A percentile compares a stretch with the other conserved stretches of the same genome.
These are phyloP conservation scores for Melanargia galathea DNA, from an alignment of 2,888 invertebrate genomes.

Conservation along the genomic window DNA sequence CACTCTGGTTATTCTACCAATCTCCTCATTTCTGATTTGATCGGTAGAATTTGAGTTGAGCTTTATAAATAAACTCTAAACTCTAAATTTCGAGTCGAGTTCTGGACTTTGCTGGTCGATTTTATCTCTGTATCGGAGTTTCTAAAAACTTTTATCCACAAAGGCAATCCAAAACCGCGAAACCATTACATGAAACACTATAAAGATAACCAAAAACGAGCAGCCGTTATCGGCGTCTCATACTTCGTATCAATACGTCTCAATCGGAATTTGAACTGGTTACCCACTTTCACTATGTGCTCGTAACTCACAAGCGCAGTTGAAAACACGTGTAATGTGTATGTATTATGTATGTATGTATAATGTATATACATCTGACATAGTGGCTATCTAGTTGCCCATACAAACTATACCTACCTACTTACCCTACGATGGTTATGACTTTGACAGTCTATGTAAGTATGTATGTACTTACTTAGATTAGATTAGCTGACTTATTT, in stretches of 20 bases:
- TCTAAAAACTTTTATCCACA: background rate
- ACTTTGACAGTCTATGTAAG: too few species aligned
- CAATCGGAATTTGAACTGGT: conserved; percentile 42
- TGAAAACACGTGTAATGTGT: conserved; percentile 22
- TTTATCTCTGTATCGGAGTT: background rate
- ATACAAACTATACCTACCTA: too few species aligned
- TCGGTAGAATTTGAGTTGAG: too few species aligned
- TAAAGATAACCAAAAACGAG: conserved; percentile 24
- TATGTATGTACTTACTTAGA: too few species aligned
- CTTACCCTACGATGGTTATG: too few species aligned
- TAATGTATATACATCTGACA: conserved; percentile 7
- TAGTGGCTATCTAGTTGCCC: background rate
- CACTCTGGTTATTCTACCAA: too few species aligned
- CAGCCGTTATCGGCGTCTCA: conserved; percentile 21
- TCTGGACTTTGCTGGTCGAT: background rate
- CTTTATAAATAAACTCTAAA: too few species aligned
- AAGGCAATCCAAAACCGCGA: background rate
- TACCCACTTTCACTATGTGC: conserved; percentile 42
- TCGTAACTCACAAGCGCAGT: conserved; percentile 23
- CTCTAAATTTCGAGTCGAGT: too few species aligned
- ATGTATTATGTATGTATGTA: too few species aligned
- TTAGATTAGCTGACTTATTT: too few species aligned
- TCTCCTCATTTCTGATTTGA: too few species aligned
- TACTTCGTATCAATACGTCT: conserved; percentile 34
- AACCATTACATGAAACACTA: conserved; percentile 8